Percentiles rank a stretch among this genome's conserved stretches.
These are phyloP conservation scores for Sweltsa coloradensis DNA, from an alignment of 1,140 invertebrate species.

Conservation along the genomic window DNA sequence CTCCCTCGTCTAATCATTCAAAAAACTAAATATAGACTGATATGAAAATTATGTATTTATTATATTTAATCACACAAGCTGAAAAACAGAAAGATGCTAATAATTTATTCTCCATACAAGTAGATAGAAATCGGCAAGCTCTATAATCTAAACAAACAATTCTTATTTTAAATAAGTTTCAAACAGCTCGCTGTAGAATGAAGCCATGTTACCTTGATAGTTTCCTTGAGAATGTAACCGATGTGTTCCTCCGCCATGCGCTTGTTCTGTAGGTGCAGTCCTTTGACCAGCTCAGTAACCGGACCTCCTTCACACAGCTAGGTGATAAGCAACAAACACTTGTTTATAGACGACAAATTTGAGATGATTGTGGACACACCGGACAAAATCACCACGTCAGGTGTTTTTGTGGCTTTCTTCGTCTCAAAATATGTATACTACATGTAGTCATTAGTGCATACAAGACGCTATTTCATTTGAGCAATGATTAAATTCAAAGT, in stretches of 20 bases:
- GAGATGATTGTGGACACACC: too few species aligned
- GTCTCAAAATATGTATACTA: neutral
- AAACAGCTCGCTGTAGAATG: too few species aligned
- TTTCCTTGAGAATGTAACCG: conserved; percentile 73
- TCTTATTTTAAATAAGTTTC: too few species aligned
- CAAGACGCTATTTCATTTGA: neutral
- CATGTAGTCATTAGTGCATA: neutral
- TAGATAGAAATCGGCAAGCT: too few species aligned
- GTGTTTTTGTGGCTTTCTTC: too few species aligned
- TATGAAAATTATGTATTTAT: too few species aligned
- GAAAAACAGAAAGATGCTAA: too few species aligned
- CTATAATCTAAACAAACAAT: too few species aligned
- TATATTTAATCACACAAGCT: too few species aligned
- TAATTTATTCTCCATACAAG: too few species aligned
- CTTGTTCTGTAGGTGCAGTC: conserved; percentile 48
- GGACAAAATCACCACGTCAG: neutral
- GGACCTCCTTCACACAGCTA: conserved; percentile 73
- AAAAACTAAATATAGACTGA: too few species aligned
- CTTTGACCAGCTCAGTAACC: conserved; percentile 62
- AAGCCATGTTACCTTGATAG: conserved; percentile 52
- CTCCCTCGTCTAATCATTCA: too few species aligned
- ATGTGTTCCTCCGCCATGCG: conserved; percentile 76
- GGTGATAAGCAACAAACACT: conserved; percentile 26
- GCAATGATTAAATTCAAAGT: neutral
- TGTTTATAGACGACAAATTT: conserved; percentile 1